Conservation (phyloP, 2,113 vertebrate species). For the Lota lota region DNA sequence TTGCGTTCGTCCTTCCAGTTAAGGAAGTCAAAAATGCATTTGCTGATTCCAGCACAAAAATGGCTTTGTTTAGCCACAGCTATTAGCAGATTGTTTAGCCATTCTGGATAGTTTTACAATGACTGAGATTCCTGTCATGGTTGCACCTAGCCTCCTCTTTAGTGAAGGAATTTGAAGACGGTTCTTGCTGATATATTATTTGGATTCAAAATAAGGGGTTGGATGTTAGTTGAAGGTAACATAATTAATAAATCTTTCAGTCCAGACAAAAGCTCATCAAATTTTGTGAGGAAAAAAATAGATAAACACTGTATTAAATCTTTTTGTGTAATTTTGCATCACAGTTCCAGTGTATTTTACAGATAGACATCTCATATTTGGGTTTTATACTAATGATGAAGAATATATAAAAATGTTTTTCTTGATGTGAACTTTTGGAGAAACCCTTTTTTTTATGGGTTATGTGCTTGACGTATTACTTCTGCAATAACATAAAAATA, state of each 20-base stretch:
- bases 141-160: neutral
- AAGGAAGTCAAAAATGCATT: slow-evolving; percentile 18
- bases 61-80: slow-evolving; percentile 9
- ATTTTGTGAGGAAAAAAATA: too few relatives aligned
- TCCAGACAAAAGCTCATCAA: too few relatives aligned
- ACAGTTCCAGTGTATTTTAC: too few relatives aligned
- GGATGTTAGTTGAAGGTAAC: too few relatives aligned
- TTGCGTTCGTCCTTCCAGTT: neutral
- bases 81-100: neutral
- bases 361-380: too few relatives aligned
- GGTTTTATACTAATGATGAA: too few relatives aligned
- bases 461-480: too few relatives aligned
- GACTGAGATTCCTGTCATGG: neutral
- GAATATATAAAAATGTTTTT: neutral
- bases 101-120: neutral
- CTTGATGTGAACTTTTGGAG: neutral
- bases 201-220: neutral
- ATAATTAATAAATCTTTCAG: too few relatives aligned
- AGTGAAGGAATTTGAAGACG: neutral
- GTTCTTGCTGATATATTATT: neutral
- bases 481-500: too few relatives aligned
- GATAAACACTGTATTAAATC: too few relatives aligned
- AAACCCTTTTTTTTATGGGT: too few relatives aligned
- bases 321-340: too few relatives aligned
- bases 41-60: slow-evolving; percentile 29